These are phyloP conservation scores for Orthosia incerta DNA, from an alignment of 2,888 invertebrate genomes.

Conservation along the genomic window DNA sequence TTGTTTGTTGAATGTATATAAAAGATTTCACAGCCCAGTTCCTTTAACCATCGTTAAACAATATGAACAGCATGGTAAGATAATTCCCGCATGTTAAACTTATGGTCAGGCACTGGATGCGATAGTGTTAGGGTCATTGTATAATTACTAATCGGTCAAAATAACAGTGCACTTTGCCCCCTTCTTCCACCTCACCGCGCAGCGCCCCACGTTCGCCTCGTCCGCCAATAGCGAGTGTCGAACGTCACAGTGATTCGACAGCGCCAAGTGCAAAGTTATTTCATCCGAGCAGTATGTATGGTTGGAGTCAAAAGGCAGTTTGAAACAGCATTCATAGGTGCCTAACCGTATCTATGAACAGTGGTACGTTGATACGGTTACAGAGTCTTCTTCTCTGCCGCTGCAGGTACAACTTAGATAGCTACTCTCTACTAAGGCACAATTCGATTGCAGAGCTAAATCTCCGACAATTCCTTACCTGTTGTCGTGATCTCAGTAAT, in stretches of 20 bases:
- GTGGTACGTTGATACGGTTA: background rate
- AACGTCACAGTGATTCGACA: too few relatives aligned
- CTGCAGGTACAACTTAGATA: background rate
- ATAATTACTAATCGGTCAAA: too few relatives aligned
- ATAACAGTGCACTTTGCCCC: too few relatives aligned
- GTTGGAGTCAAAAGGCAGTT: background rate
- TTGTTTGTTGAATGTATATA: slow-evolving; percentile 9
- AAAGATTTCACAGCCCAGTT: slow-evolving; percentile 59
- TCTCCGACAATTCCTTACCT: background rate
- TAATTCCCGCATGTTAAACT: background rate
- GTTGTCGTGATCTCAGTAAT: too few relatives aligned
- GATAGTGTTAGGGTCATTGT: background rate
- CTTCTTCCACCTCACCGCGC: too few relatives aligned
- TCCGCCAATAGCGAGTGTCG: too few relatives aligned
- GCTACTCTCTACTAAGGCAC: background rate
- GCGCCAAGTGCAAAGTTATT: too few relatives aligned
- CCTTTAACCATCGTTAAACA: slow-evolving; percentile 65
- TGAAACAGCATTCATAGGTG: background rate
- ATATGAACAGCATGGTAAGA: slow-evolving; percentile 59
- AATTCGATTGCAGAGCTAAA: background rate
- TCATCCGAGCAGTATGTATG: too few relatives aligned
- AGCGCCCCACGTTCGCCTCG: too few relatives aligned
- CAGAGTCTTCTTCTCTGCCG: background rate
- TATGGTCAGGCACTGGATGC: background rate
- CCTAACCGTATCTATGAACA: too few relatives aligned